phyloP scores from a whole-genome alignment of 2,797 vertebrate species.

The Sebastes elongatus region DNA sequence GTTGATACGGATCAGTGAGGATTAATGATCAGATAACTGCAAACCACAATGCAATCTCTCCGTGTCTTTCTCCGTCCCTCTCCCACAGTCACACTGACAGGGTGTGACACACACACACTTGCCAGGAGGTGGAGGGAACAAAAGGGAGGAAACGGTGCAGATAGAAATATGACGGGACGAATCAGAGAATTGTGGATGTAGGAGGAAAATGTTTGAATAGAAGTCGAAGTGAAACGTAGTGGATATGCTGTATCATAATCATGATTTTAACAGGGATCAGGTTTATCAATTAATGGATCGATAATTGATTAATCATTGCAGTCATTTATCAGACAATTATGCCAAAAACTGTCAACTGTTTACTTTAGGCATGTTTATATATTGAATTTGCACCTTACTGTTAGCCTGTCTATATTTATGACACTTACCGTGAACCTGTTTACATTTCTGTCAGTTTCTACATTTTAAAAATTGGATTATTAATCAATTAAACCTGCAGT shows the following conservation, averaged over 20 bases:
- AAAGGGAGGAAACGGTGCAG: background rate
- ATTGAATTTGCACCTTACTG: background rate
- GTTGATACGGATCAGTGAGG: slow-evolving; percentile 74
- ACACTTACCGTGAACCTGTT: background rate
- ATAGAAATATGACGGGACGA: slow-evolving; percentile 16
- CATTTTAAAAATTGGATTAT: background rate
- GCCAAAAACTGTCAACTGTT: background rate
- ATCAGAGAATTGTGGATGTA: background rate
- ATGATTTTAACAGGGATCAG: background rate
- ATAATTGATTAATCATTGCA: background rate
- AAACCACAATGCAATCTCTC: slow-evolving; percentile 67
- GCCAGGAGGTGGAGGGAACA: slow-evolving; percentile 28
- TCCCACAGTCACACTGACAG: slow-evolving; percentile 37
- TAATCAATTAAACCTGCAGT: background rate
- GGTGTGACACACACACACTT: slow-evolving; percentile 21
- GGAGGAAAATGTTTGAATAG: background rate
- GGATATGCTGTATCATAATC: background rate
- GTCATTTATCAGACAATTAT: background rate
- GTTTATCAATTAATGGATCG: background rate
- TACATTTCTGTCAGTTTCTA: background rate
- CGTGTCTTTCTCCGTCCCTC: slow-evolving; percentile 40
- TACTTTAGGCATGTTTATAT: background rate
- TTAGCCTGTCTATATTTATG: background rate
- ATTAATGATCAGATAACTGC: slow-evolving; percentile 77
- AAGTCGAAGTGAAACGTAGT: background rate